A percentile compares a stretch with the other conserved stretches of the same genome.
phyloP scores from a whole-genome alignment of 2,797 vertebrate species.

The Podarcis lilfordi region DNA sequence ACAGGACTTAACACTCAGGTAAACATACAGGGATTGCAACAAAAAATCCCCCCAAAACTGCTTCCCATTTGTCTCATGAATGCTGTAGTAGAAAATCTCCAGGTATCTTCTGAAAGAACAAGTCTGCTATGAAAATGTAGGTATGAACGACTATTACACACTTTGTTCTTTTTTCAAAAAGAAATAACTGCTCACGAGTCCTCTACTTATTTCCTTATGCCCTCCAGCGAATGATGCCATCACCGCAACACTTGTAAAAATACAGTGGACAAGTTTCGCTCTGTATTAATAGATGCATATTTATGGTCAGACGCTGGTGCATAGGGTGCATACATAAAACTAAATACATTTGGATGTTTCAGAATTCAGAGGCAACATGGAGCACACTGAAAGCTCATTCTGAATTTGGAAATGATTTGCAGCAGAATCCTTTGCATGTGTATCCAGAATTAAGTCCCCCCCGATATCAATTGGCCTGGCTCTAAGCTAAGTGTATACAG shows the following conservation, averaged over 20 bases:
- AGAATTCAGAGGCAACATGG: slow-evolving; percentile 50
- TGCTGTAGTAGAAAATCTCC: not conserved
- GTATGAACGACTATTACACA: not conserved
- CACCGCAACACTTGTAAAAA: not conserved
- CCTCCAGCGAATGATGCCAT: slow-evolving; percentile 22
- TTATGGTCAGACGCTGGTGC: not conserved
- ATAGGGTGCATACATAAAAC: slow-evolving; percentile 41
- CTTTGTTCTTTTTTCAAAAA: no score
- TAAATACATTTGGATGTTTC: slow-evolving; percentile 44
- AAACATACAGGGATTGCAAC: no score
- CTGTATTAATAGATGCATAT: slow-evolving; percentile 28
- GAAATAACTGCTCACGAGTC: no score
- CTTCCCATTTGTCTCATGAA: no score
- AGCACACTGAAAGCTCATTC: slow-evolving; percentile 71
- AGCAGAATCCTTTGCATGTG: not conserved
- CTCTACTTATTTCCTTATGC: not conserved
- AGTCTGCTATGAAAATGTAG: not conserved
- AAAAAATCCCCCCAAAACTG: no score
- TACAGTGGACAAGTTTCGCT: not conserved
- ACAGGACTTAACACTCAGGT: no score
- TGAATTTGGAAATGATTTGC: slow-evolving; percentile 71
- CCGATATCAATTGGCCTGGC: not conserved
- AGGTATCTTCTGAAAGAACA: not conserved
- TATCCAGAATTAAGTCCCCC: not conserved
- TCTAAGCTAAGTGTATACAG: not conserved